Conservation (phyloP, 2,888 invertebrate species). For the Lamellibrachia satsuma region DNA sequence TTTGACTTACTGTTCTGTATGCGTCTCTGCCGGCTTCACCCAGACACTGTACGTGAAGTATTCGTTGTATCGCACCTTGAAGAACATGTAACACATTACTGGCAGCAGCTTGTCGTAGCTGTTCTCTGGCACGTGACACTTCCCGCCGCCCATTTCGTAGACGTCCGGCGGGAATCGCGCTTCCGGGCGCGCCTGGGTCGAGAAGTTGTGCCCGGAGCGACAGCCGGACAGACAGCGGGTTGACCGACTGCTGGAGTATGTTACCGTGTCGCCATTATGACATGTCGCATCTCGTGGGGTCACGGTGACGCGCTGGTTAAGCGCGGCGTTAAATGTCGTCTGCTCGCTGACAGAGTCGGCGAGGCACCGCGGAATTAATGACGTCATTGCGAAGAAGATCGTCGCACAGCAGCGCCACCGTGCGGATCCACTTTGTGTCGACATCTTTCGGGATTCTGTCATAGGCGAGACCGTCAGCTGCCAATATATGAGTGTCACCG, state of each 20-base stretch:
- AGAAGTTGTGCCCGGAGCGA: neutral
- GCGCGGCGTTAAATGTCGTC: neutral
- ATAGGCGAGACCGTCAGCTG: too few relatives aligned
- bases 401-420: neutral
- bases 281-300: neutral
- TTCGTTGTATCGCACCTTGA: neutral
- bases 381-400: neutral
- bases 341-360: neutral
- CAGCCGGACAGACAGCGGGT: neutral
- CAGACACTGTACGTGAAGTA: neutral
- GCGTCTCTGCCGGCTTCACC: neutral
- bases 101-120: slow-evolving; percentile 10
- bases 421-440: neutral
- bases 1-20: neutral
- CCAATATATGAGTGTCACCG: neutral
- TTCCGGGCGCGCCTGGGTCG: neutral
- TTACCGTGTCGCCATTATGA: neutral
- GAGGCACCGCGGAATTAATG: neutral
- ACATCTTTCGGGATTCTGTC: neutral
- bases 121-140: neutral
- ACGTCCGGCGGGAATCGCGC: neutral
- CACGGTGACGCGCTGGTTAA: neutral
- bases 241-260: neutral
- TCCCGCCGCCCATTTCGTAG: neutral
- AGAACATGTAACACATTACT: neutral